Conservation (phyloP, 1,140 invertebrate species). For the Hylyphantes graminicola region DNA sequence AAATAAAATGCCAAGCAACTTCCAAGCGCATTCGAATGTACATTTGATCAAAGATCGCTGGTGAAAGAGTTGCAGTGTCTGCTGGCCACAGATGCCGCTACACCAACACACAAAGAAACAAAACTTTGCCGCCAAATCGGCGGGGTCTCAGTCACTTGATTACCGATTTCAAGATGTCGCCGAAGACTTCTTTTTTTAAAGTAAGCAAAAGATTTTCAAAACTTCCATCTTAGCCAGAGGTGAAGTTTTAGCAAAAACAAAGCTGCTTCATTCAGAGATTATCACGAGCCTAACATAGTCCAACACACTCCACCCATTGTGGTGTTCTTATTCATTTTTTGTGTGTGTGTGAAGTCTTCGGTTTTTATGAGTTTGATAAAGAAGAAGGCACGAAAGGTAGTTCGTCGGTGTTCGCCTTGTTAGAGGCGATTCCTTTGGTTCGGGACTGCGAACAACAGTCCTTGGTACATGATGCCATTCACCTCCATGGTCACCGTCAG, state of each 20-base stretch:
- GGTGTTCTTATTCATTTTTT: background rate
- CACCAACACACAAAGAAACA: background rate
- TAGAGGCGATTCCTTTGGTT: conserved; percentile 50
- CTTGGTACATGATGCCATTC: conserved; percentile 91
- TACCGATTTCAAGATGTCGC: background rate
- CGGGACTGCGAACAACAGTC: conserved; percentile 83
- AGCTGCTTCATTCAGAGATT: conserved; percentile 39
- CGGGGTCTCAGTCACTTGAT: background rate
- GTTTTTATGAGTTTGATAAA: background rate
- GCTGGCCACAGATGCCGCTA: background rate
- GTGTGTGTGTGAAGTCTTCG: background rate
- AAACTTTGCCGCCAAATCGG: background rate
- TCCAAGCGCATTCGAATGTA: conserved; percentile 20
- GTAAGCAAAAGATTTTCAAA: background rate
- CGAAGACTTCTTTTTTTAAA: background rate
- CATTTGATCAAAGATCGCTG: conserved; percentile 22
- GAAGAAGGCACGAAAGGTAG: conserved; percentile 50
- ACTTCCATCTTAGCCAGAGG: background rate
- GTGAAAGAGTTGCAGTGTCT: background rate
- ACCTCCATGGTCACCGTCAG: conserved; percentile 95
- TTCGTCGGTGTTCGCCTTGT: background rate
- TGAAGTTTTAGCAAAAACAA: conserved; percentile 43
- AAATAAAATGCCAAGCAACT: conserved; percentile 25
- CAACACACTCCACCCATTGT: background rate
- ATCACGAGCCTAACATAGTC: conserved; percentile 11